These are phyloP conservation scores for Neuroterus valhalla DNA, from an alignment of 1,140 invertebrate species.

Conservation along the genomic window DNA sequence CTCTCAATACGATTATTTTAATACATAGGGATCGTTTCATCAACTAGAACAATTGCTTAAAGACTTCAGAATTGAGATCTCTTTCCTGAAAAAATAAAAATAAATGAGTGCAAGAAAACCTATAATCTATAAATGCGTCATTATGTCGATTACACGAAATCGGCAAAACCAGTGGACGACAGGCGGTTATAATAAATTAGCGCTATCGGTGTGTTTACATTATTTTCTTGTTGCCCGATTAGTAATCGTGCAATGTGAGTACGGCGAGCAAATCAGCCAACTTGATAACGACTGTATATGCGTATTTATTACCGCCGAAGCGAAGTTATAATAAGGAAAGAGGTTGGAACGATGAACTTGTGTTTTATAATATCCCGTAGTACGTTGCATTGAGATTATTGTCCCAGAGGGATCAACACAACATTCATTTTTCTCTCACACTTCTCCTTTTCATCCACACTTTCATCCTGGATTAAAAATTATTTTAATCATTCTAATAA, in stretches of 20 bases:
- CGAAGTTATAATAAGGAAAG: conserved; percentile 53
- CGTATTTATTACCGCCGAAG: conserved; percentile 56
- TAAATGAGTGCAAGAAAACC: no score
- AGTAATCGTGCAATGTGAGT: conserved; percentile 65
- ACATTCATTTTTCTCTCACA: conserved; percentile 9
- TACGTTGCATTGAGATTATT: conserved; percentile 9
- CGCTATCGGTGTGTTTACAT: conserved; percentile 67
- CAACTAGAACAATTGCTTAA: not conserved
- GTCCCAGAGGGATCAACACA: not conserved
- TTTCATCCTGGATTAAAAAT: no score
- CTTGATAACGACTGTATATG: conserved; percentile 50
- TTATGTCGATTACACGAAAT: conserved; percentile 62
- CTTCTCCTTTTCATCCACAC: no score
- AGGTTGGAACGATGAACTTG: conserved; percentile 67
- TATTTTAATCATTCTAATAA: no score
- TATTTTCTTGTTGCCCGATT: conserved; percentile 68
- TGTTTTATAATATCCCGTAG: conserved; percentile 53
- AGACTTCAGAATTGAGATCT: not conserved
- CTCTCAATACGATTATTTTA: no score
- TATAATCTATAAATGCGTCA: conserved; percentile 57
- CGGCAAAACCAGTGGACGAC: conserved; percentile 46
- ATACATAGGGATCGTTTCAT: no score
- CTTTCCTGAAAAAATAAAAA: not conserved
- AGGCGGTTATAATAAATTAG: conserved; percentile 65
- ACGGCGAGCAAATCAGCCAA: conserved; percentile 56